phyloP scores from a whole-genome alignment of 2,113 vertebrate species.

The Alces alces region DNA sequence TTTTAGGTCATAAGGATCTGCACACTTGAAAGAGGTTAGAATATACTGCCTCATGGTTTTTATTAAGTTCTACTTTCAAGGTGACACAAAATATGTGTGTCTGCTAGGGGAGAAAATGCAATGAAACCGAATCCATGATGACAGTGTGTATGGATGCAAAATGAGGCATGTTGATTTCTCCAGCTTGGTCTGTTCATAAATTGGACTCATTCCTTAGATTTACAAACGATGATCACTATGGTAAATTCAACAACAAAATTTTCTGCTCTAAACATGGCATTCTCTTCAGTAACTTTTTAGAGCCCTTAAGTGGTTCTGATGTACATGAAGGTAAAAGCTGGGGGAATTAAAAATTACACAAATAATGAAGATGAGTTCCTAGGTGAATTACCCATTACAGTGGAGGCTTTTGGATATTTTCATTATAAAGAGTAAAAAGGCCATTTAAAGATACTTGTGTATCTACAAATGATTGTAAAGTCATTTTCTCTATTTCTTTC shows the following conservation, averaged over 20 bases:
- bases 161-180: background rate
- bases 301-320: conserved; percentile 60
- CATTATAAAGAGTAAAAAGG: conserved; percentile 69
- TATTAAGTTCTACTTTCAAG: conserved; percentile 44
- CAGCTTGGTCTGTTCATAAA: conserved; percentile 15
- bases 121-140: background rate
- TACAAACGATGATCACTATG: conserved; percentile 50
- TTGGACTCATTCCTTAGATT: conserved; percentile 49
- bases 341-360: conserved; percentile 69
- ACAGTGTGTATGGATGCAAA: background rate
- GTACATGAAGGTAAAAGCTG: conserved; percentile 63
- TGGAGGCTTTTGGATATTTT: conserved; percentile 55
- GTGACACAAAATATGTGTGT: conserved; percentile 19
- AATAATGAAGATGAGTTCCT: conserved; percentile 59
- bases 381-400: conserved; percentile 67
- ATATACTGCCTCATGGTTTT: background rate
- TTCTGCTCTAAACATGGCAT: conserved; percentile 56
- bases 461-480: conserved; percentile 60
- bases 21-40: background rate
- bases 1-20: background rate
- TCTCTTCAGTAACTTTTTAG: conserved; percentile 54
- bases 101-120: background rate
- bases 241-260: conserved; percentile 60
- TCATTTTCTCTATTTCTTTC: conserved; percentile 65
- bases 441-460: conserved; percentile 45